Evolutionary conservation across 2,797 vertebrate species (phyloP), one percentile per base, ranked within the genome.

Genomic region (Chromobotia macracanthus): DNA sequence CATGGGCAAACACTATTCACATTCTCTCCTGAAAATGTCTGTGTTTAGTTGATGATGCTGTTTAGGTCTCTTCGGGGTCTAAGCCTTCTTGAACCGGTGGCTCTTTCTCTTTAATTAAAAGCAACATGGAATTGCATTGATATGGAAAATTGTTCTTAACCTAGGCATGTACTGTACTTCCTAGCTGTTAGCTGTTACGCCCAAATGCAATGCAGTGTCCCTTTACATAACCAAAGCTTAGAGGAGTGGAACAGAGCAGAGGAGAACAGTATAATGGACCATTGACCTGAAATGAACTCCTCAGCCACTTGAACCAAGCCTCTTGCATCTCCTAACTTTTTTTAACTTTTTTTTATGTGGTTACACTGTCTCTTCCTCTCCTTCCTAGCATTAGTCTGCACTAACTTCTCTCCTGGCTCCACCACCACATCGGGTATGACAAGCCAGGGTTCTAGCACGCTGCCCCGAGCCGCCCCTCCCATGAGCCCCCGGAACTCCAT

Each of bases 401-500:
- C 94, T 86, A 96, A 92, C 84, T 99, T 97, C 87, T 97, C 96
- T 0, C 95, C 96, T 0, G 92, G 95, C 25, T 95, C 94, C 18
- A 92, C 95, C 72, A 96, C 93, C 0, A 87, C 88, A 0, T 96
- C 96, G 0, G 94, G 95, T 35, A 95, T 96, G 86, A 91, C 94
- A 69, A 95, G 94, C 83, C 94, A 96, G 90, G 95, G 94, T 84
- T 95, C 97, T 5, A 95, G 93, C 90, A 98, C 96, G 0, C 89
- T 98, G 85, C 95, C 96, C 72, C 90, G 95, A n/a, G 92, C 94
- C 38, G 84, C 94, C 9, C 95, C 94, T 71, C 96, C 97, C 85
- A 95, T 97, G 95, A 99, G 97, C 76, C 97, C 97, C 3, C 93
- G 95, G 1, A 95, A 97, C 86, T 96, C 96, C 2, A 90, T 96